Evolutionary conservation across 2,888 invertebrate species (phyloP).

Genomic region (Fragum sueziense): DNA sequence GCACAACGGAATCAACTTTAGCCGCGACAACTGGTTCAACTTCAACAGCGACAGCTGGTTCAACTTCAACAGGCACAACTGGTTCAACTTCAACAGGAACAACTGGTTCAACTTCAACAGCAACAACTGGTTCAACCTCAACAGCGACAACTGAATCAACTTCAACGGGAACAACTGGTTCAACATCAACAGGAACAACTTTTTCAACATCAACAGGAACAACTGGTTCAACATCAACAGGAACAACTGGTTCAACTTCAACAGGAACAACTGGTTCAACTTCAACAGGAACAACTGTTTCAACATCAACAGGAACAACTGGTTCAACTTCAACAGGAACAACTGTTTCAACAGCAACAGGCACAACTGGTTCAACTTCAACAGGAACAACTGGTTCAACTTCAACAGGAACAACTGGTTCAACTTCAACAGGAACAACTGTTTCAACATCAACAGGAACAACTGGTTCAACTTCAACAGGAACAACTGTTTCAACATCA

Average conservation of each 20-base stretch:
- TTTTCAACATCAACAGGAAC: neutral
- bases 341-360: neutral
- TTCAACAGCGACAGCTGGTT: neutral
- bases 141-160: neutral
- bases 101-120: neutral
- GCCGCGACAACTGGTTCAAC: neutral
- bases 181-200: neutral
- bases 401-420: neutral
- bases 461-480: neutral
- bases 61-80: neutral
- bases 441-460: neutral
- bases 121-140: neutral
- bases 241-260: neutral
- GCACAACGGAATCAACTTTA: neutral
- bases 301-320: neutral
- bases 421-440: no score
- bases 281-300: neutral
- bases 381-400: neutral
- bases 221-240: neutral
- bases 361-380: neutral
- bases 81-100: neutral
- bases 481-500: neutral
- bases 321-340: neutral
- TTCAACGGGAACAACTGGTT: neutral
- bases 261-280: neutral